phyloP scores from a whole-genome alignment of 2,113 vertebrate species.

The Mustelus asterias region DNA sequence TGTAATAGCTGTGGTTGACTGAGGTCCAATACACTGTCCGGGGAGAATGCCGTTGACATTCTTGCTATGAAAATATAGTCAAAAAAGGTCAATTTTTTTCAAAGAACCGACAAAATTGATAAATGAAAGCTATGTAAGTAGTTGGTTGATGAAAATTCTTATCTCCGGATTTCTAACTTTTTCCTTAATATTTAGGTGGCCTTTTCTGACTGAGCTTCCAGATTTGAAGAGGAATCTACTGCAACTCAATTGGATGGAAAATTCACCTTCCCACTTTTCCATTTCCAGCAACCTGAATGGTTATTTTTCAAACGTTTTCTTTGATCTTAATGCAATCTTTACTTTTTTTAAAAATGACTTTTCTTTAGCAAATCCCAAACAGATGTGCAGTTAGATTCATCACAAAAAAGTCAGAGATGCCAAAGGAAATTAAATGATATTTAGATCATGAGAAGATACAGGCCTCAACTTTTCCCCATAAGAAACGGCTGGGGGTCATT shows the following conservation, averaged over 20 bases:
- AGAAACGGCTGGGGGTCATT: background rate
- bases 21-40: slow-evolving; percentile 41
- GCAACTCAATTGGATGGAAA: background rate
- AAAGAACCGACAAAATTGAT: background rate
- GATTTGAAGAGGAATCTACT: background rate
- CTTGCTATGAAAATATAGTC: slow-evolving; percentile 40
- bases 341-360: background rate
- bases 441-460: background rate
- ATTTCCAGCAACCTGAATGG: background rate
- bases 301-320: background rate
- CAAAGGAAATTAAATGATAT: background rate
- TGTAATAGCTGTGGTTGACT: slow-evolving; percentile 41
- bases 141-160: background rate
- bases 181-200: background rate
- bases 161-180: background rate
- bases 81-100: background rate
- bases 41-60: slow-evolving; percentile 46
- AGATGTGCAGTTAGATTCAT: background rate
- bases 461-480: background rate
- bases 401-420: background rate
- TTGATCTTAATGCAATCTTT: background rate
- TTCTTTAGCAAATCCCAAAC: background rate
- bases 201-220: background rate
- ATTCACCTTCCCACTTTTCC: background rate
- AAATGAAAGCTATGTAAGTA: background rate